Evolutionary conservation across 2,888 invertebrate species (phyloP).

Genomic region (Teleogryllus oceanicus): DNA sequence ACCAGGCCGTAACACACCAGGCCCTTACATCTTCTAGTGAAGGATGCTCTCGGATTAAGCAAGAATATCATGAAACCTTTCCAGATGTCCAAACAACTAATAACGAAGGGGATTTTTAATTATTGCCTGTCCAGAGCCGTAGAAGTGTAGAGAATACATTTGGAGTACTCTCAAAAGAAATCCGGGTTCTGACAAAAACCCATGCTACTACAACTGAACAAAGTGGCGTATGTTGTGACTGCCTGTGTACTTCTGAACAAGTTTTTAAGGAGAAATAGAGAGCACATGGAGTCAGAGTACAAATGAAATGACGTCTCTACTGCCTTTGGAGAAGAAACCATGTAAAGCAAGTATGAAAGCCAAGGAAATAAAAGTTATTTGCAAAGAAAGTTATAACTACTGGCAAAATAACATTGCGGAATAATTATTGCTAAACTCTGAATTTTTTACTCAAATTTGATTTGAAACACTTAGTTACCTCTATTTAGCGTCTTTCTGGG

Average conservation of each 20-base stretch:
- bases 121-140: no score
- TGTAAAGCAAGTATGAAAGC: neutral
- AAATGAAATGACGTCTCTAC: neutral
- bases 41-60: neutral
- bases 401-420: neutral
- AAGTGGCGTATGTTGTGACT: no score
- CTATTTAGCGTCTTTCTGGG: neutral
- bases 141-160: neutral
- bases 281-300: neutral
- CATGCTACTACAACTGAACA: no score
- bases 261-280: no score
- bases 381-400: neutral
- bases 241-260: no score
- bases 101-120: no score
- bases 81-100: no score
- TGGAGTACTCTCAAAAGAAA: no score
- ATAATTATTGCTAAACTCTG: neutral
- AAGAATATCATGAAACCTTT: neutral
- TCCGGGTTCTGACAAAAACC: no score
- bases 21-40: no score
- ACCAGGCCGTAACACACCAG: no score
- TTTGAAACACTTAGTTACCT: constrained; percentile 1
- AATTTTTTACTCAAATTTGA: neutral
- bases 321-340: neutral
- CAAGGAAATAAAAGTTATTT: neutral